A percentile compares a stretch with the other conserved stretches of the same genome.
Conservation (phyloP, 2,888 invertebrate species). For the Zonitis immaculata region DNA sequence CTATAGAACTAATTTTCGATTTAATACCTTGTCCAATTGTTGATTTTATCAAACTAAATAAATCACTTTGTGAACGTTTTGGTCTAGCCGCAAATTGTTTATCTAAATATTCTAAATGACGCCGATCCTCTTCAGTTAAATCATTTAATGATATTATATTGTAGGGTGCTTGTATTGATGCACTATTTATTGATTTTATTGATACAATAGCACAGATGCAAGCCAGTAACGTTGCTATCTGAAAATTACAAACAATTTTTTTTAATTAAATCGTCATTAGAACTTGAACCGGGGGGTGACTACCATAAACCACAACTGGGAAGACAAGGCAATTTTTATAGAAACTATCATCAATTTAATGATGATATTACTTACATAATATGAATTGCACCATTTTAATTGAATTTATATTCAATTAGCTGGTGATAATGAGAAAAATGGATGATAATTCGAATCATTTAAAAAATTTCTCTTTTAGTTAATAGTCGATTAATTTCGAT, state of each 20-base stretch:
- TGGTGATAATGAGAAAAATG: conserved; percentile 1
- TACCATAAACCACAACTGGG: too few species aligned
- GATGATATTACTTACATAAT: background rate
- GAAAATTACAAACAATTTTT: too few species aligned
- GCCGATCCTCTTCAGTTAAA: conserved; percentile 32
- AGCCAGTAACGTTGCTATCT: conserved; percentile 29
- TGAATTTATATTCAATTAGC: background rate
- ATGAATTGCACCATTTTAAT: background rate
- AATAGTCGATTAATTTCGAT: too few species aligned
- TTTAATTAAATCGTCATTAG: too few species aligned
- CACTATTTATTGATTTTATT: conserved; percentile 19
- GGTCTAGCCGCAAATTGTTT: conserved; percentile 27
- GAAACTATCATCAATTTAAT: too few species aligned
- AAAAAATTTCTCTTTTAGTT: too few species aligned
- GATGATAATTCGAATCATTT: background rate
- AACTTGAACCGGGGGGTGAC: too few species aligned
- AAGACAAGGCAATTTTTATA: too few species aligned
- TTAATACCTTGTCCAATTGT: conserved; percentile 48
- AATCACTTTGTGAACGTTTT: conserved; percentile 44
- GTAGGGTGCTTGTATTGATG: conserved; percentile 35
- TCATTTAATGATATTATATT: conserved; percentile 35
- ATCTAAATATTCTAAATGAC: conserved; percentile 31
- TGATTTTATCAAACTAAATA: conserved; percentile 27
- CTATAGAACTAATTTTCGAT: conserved; percentile 53
- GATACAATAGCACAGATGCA: conserved; percentile 21